Evolutionary conservation across 2,113 vertebrate genomes (phyloP).

Genomic region (Sturnus vulgaris): DNA sequence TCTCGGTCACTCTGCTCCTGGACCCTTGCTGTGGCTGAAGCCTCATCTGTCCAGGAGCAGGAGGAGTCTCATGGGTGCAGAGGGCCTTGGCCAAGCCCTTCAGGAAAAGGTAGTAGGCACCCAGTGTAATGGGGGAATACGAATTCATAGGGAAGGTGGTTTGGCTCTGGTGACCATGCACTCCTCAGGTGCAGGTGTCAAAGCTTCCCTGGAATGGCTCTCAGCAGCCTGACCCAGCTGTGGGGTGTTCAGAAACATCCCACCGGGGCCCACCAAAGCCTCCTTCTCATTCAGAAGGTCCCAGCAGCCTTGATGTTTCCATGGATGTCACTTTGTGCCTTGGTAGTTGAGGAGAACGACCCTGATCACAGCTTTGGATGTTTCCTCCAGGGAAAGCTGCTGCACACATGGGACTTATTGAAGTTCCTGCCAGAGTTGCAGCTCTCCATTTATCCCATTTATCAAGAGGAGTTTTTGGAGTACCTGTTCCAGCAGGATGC

Average conservation of each 20-base stretch:
- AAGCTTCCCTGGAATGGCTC: neutral
- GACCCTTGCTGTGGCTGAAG: neutral
- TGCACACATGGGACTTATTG: neutral
- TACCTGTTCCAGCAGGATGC: neutral
- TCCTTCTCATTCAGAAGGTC: neutral
- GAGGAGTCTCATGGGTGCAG: neutral
- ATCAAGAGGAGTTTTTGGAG: neutral
- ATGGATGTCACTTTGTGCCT: neutral
- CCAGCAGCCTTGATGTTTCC: neutral
- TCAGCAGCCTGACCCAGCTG: neutral
- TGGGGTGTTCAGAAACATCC: neutral
- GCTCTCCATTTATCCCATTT: neutral
- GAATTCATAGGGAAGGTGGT: neutral
- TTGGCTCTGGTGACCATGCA: accelerated
- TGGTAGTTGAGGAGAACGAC: accelerated
- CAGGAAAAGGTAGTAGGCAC: accelerated
- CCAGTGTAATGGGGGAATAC: neutral
- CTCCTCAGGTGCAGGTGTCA: accelerated
- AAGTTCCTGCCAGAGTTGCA: neutral
- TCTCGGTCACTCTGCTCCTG: neutral
- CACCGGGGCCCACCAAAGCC: neutral
- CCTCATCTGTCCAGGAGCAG: neutral
- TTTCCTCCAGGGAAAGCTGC: neutral
- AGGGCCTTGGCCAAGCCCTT: neutral
- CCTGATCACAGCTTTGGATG: accelerated